Percentiles rank a stretch among this genome's conserved stretches.
These are phyloP conservation scores for Clarias magur DNA, from an alignment of 2,113 vertebrate species.

Conservation along the genomic window DNA sequence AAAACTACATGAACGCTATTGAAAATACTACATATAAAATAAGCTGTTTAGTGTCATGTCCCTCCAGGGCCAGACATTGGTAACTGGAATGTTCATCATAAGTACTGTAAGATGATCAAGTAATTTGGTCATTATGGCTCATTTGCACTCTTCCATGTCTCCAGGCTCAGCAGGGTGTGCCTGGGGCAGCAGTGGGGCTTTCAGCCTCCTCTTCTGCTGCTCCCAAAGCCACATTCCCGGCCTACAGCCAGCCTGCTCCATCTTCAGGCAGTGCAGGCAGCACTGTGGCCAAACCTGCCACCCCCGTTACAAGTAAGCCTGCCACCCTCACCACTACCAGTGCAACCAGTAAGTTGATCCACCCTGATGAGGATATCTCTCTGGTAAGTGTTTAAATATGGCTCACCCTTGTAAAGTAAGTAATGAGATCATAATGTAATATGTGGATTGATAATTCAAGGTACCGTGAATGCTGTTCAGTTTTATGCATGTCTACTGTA, in stretches of 20 bases:
- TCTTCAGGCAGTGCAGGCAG: slow-evolving; percentile 93
- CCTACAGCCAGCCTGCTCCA: slow-evolving; percentile 86
- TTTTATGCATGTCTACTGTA: background rate
- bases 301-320: slow-evolving; percentile 95
- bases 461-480: background rate
- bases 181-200: slow-evolving; percentile 70
- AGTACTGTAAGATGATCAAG: background rate
- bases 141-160: slow-evolving; percentile 52
- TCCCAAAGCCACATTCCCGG: slow-evolving; percentile 96
- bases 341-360: slow-evolving; percentile 99
- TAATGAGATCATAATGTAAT: slow-evolving; percentile 67
- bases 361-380: slow-evolving; percentile 99
- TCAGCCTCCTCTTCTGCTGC: slow-evolving; percentile 83
- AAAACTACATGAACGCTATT: background rate
- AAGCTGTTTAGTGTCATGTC: slow-evolving; percentile 8
- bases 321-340: slow-evolving; percentile 97
- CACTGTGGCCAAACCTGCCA: slow-evolving; percentile 89
- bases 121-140: background rate
- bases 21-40: background rate
- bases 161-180: slow-evolving; percentile 88
- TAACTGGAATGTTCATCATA: background rate
- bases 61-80: background rate
- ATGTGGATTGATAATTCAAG: slow-evolving; percentile 60
- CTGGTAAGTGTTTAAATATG: slow-evolving; percentile 87
- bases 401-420: slow-evolving; percentile 74